Evolutionary conservation across 2,797 vertebrate genomes (phyloP).

Genomic region (Pelochelys cantorii): DNA sequence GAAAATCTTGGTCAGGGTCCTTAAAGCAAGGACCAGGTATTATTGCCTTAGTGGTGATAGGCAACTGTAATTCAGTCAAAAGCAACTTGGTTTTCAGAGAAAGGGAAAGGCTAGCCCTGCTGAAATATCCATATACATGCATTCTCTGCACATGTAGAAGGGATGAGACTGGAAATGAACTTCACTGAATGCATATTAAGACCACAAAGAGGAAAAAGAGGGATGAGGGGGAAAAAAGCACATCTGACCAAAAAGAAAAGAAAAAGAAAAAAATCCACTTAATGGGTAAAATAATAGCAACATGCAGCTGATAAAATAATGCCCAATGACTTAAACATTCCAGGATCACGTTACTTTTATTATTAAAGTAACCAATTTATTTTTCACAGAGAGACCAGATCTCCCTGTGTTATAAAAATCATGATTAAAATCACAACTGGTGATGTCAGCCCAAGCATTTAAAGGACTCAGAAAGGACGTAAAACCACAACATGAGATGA

Average conservation of each 20-base stretch:
- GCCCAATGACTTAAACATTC: conserved; percentile 5
- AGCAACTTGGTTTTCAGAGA: neutral
- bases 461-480: neutral
- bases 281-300: neutral
- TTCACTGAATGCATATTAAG: neutral
- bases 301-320: neutral
- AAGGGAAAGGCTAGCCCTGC: neutral
- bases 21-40: neutral
- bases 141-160: neutral
- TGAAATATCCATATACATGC: neutral
- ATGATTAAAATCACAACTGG: neutral
- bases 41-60: neutral
- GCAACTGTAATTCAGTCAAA: too few relatives aligned
- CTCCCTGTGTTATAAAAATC: conserved; percentile 9
- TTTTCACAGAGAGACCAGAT: neutral
- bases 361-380: conserved; percentile 20
- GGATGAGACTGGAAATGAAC: neutral
- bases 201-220: neutral
- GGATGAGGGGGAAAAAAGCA: neutral
- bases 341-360: neutral
- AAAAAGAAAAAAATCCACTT: too few relatives aligned
- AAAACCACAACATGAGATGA: neutral
- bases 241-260: neutral
- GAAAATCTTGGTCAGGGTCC: neutral
- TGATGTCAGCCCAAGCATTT: neutral